These are phyloP conservation scores for Torymus aiolomorphi DNA, from an alignment of 2,888 invertebrate species.

Conservation along the genomic window DNA sequence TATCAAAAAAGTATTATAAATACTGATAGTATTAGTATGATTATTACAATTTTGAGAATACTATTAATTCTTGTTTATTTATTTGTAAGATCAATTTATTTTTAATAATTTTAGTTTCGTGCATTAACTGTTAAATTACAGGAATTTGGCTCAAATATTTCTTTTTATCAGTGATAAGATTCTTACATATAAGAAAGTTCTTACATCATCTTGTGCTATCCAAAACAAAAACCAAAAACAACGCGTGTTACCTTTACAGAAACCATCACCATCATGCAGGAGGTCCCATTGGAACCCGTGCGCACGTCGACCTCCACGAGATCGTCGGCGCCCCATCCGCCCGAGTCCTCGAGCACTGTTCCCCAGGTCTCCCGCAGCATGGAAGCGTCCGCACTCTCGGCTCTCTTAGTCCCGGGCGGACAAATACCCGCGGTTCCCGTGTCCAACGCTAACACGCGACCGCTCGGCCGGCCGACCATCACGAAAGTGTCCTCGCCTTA, in stretches of 20 bases:
- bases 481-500: constrained; percentile 79
- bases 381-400: constrained; percentile 78
- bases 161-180: no score
- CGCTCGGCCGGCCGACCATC: constrained; percentile 79
- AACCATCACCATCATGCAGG: neutral
- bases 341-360: neutral
- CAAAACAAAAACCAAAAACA: no score
- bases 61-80: no score
- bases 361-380: constrained; percentile 68
- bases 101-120: no score
- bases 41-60: no score
- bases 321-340: neutral
- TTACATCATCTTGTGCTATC: no score
- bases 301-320: neutral
- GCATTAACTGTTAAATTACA: no score
- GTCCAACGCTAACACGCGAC: constrained; percentile 66
- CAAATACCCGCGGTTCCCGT: constrained; percentile 74
- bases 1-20: no score
- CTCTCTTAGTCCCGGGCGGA: constrained; percentile 80
- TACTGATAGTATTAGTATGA: no score
- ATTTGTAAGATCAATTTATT: no score
- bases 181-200: no score
- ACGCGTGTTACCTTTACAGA: constrained; percentile 16
- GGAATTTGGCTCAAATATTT: no score
- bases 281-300: neutral